Evolutionary conservation across 2,888 invertebrate species (phyloP).

Genomic region (Ctena decussata): DNA sequence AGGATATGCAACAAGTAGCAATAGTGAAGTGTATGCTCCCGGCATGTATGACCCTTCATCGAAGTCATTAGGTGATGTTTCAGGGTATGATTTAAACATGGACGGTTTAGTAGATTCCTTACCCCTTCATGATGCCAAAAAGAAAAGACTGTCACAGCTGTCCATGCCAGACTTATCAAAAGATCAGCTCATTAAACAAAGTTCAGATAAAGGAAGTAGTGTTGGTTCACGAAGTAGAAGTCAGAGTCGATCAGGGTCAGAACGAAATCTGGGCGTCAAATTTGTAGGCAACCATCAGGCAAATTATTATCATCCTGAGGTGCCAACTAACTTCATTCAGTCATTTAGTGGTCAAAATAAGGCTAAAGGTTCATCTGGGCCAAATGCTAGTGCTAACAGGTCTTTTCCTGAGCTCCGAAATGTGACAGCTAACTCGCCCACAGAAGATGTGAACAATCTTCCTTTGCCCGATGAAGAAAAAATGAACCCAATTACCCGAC

Average conservation of each 20-base stretch:
- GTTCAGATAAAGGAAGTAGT: conserved; percentile 70
- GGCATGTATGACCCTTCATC: conserved; percentile 76
- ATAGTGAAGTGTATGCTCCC: conserved; percentile 82
- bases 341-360: conserved; percentile 40
- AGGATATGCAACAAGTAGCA: conserved; percentile 83
- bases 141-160: conserved; percentile 83
- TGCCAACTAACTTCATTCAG: conserved; percentile 66
- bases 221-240: conserved; percentile 66
- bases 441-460: conserved; percentile 55
- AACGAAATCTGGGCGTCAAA: conserved; percentile 83
- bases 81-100: conserved; percentile 75
- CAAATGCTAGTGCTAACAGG: conserved; percentile 58
- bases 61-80: conserved; percentile 59
- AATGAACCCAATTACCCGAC: conserved; percentile 85
- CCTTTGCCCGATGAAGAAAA: conserved; percentile 78
- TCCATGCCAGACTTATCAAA: conserved; percentile 86
- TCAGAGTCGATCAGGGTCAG: conserved; percentile 77
- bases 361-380: conserved; percentile 21
- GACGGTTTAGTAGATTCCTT: conserved; percentile 78
- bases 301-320: conserved; percentile 62
- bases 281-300: conserved; percentile 63
- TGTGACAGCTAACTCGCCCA: conserved; percentile 43
- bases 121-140: conserved; percentile 77
- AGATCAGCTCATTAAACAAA: conserved; percentile 64
- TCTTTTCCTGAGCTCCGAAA: conserved; percentile 77